Evolutionary conservation across 1,140 invertebrate genomes (phyloP), one percentile per base, ranked within the genome.

Genomic region (Vanessa tameamea): DNA sequence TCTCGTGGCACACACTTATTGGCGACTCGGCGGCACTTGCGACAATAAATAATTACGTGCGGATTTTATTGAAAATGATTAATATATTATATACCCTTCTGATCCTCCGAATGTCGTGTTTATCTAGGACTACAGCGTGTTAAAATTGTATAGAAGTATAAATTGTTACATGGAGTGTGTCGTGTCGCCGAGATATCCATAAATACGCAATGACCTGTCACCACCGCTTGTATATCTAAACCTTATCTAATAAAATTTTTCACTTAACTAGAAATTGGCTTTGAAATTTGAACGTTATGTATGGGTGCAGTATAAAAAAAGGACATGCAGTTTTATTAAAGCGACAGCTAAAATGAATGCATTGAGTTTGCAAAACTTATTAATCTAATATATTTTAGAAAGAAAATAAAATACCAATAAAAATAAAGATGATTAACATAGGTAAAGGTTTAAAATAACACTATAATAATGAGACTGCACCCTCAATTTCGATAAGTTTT

Each of bases 261-360:
- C 81, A 85, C 87, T 90, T 89, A 88, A 83, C 82, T 88, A 85
- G 78, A 69, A 87, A 85, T 90, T 90, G 89, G 87, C 89, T 87
- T 84, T 75, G 59, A 69, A 66, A 57, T 69, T 69, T 69, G 66
- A 69, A 69, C 66, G 53, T 69, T 55, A 69, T 23, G 31, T 47
- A 23, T 57, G 66, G 66, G 66, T 69, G 66, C 66, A 69, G 53
- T 14, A 15, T 7, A n/a, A 37, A 37, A 14, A 37, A 51, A 20
- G 20, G 20, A 43, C 26, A 64, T 47, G 43, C 43, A 64, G 16
- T 47, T 47, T 57, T 14, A 57, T 23, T 26, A 3, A 11, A 57
- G 23, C 16, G 50, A 23, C 51, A 57, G 26, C 6, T 23, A 57
- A 57, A 23, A 20, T 51, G 26, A 26, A 59, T 59, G 53, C 16